Conservation (phyloP, 2,797 vertebrate species). For the Cyclopterus lumpus region DNA sequence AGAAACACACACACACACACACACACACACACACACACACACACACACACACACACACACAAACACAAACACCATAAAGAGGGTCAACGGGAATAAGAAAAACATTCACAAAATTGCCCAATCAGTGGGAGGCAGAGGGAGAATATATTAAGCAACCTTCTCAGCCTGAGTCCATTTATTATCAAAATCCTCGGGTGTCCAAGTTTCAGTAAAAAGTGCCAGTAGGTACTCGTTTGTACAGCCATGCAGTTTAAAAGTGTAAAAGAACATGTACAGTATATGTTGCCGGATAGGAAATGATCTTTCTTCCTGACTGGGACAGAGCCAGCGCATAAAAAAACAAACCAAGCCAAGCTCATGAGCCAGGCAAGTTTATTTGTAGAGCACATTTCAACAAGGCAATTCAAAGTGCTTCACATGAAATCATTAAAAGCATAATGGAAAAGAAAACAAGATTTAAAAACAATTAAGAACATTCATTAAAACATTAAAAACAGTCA, state of each 20-base stretch:
- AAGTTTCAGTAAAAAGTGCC: conserved; percentile 39
- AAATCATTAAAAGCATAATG: too few species aligned
- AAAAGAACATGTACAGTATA: conserved; percentile 1
- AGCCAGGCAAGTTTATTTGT: background rate
- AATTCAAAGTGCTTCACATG: too few species aligned
- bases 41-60: too few species aligned
- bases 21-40: conserved; percentile 2
- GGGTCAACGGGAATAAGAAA: conserved; percentile 9
- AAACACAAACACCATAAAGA: conserved; percentile 8
- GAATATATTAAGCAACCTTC: conserved; percentile 37
- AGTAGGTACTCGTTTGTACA: conserved; percentile 24
- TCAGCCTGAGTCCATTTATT: conserved; percentile 40
- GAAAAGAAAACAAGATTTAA: too few species aligned
- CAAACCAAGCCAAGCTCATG: conserved; percentile 43
- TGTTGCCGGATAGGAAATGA: conserved; percentile 4
- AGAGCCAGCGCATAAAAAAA: background rate
- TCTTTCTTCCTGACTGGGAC: conserved; percentile 10
- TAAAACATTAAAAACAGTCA: too few species aligned
- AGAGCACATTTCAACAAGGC: too few species aligned
- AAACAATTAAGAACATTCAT: too few species aligned
- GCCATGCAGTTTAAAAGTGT: background rate
- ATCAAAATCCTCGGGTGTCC: conserved; percentile 21
- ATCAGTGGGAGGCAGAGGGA: conserved; percentile 25
- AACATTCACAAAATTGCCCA: conserved; percentile 32
- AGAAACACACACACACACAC: conserved; percentile 13